These are phyloP conservation scores for Anticlea derivata DNA, from an alignment of 2,888 invertebrate species.

Conservation along the genomic window DNA sequence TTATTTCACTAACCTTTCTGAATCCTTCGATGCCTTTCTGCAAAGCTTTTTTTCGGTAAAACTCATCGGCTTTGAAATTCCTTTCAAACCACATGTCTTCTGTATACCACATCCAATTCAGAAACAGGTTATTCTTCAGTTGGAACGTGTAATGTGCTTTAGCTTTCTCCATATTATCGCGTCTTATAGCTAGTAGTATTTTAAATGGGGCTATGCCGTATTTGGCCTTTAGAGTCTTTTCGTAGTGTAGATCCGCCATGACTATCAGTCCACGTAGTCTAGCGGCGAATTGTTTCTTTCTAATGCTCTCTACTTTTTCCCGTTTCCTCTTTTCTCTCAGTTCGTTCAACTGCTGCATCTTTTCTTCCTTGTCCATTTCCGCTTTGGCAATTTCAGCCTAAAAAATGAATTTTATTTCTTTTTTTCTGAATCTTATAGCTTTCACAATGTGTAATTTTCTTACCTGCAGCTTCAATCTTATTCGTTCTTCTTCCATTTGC, in stretches of 20 bases:
- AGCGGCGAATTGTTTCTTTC: conserved; percentile 81
- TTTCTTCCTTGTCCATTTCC: conserved; percentile 85
- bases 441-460: neutral
- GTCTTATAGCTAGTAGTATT: conserved; percentile 59
- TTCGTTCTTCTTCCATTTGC: conserved; percentile 77
- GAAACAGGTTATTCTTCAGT: conserved; percentile 75
- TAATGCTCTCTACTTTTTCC: conserved; percentile 85
- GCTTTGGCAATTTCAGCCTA: conserved; percentile 77
- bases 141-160: conserved; percentile 72
- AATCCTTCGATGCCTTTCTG: conserved; percentile 74
- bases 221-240: conserved; percentile 63
- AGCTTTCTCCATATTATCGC: conserved; percentile 71
- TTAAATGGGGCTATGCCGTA: conserved; percentile 68
- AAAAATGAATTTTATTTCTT: conserved; percentile 26
- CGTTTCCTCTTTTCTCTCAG: conserved; percentile 84
- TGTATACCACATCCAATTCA: conserved; percentile 80
- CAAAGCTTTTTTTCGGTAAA: conserved; percentile 77
- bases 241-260: conserved; percentile 80
- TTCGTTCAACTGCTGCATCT: conserved; percentile 83
- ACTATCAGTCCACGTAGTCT: conserved; percentile 71
- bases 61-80: conserved; percentile 81
- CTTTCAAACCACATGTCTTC: conserved; percentile 78
- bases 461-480: conserved; percentile 76
- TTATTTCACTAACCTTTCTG: conserved; percentile 60
- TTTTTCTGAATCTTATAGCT: neutral